phyloP scores from a whole-genome alignment of 2,113 vertebrate genomes.

The Rhinolophus sinicus region DNA sequence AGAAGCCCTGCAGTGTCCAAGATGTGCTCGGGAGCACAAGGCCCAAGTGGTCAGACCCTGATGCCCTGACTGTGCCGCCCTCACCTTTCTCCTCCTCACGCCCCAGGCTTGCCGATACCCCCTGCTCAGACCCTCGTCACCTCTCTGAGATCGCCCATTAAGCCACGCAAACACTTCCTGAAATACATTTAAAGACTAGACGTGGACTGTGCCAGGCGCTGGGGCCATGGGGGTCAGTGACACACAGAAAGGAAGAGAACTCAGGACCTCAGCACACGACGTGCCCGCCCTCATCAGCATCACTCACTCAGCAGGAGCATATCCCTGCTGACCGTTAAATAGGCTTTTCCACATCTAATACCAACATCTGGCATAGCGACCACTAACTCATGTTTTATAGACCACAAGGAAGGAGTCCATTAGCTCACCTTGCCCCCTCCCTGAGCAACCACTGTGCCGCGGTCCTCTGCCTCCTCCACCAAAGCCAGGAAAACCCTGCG shows the following conservation, averaged over 20 bases:
- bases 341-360: no score
- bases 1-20: background rate
- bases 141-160: background rate
- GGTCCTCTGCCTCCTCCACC: conserved; percentile 93
- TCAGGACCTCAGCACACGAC: background rate
- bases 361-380: background rate
- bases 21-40: fast-evolving
- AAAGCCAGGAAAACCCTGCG: conserved; percentile 95
- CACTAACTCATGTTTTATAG: background rate
- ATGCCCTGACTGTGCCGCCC: background rate
- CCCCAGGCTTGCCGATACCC: fast-evolving
- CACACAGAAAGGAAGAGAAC: background rate
- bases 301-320: background rate
- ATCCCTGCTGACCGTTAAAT: background rate
- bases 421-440: conserved; percentile 96
- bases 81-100: background rate
- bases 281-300: background rate
- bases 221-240: background rate
- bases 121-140: background rate
- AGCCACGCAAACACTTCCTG: background rate
- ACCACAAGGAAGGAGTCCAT: background rate
- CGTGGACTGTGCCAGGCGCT: background rate
- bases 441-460: conserved; percentile 95
- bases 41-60: background rate
- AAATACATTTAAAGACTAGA: background rate